Evolutionary conservation across 1,140 invertebrate species (phyloP).

Genomic region (Listronotus oregonensis): DNA sequence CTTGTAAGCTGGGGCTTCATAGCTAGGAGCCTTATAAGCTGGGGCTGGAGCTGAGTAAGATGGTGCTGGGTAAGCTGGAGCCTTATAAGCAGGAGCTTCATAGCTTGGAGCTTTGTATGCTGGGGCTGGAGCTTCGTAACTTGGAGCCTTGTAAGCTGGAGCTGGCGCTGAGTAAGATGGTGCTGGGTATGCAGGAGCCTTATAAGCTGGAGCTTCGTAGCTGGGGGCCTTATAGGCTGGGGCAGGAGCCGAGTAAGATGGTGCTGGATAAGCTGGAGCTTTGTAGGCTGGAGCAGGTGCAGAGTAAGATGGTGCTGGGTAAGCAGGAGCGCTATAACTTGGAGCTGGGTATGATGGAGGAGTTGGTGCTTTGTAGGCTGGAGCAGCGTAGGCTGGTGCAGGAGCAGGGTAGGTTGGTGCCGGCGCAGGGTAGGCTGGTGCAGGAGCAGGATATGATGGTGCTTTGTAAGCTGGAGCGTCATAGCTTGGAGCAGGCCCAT

Average conservation of each 20-base stretch:
- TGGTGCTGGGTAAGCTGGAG: slow-evolving; percentile 23
- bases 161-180: slow-evolving; percentile 20
- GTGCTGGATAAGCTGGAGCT: slow-evolving; percentile 27
- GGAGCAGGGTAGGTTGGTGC: slow-evolving; percentile 32
- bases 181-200: slow-evolving; percentile 19
- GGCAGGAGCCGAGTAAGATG: slow-evolving; percentile 26
- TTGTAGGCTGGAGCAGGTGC: slow-evolving; percentile 17
- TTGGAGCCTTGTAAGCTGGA: slow-evolving; percentile 31
- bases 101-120: slow-evolving; percentile 19
- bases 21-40: slow-evolving; percentile 8
- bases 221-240: slow-evolving; percentile 6
- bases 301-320: slow-evolving; percentile 6
- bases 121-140: slow-evolving; percentile 35
- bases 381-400: slow-evolving; percentile 24
- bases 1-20: slow-evolving; percentile 18
- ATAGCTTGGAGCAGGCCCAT: slow-evolving; percentile 37
- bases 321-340: slow-evolving; percentile 20
- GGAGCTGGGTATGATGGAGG: slow-evolving; percentile 15
- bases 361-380: slow-evolving; percentile 26
- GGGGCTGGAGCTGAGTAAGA: slow-evolving; percentile 30
- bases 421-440: slow-evolving; percentile 32
- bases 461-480: slow-evolving; percentile 33
- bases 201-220: slow-evolving; percentile 31
- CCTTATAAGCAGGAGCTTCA: slow-evolving; percentile 22
- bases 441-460: slow-evolving; percentile 25